A percentile compares a stretch with the other conserved stretches of the same genome.
Conservation (phyloP, 2,797 vertebrate species). For the Rhodeus uyekii region DNA sequence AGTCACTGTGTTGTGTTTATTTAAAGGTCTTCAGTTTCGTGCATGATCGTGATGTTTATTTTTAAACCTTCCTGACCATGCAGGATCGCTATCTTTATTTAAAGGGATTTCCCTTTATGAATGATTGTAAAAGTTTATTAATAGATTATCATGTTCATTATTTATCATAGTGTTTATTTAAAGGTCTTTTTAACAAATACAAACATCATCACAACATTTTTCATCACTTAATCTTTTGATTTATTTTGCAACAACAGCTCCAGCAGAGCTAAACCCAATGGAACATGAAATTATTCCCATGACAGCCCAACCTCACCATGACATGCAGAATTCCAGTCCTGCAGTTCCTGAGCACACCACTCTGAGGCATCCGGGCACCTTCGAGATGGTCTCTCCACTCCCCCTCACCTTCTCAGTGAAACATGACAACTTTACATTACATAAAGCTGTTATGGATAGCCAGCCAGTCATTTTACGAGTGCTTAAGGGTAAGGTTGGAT, state of each 20-base stretch:
- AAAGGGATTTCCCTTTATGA: neutral
- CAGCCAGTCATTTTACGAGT: constrained; percentile 68
- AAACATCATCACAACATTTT: neutral
- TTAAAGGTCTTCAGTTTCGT: neutral
- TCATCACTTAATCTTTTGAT: neutral
- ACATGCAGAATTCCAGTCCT: constrained; percentile 6
- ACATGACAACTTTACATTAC: constrained; percentile 54
- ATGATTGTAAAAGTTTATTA: neutral
- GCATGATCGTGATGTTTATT: neutral
- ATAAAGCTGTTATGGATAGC: constrained; percentile 68
- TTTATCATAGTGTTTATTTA: neutral
- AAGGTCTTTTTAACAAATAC: neutral
- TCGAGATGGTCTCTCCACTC: constrained; percentile 65
- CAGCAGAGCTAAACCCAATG: constrained; percentile 71
- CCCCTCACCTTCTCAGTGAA: constrained; percentile 57
- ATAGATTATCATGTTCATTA: neutral
- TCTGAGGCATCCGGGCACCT: constrained; percentile 57
- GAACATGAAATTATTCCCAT: constrained; percentile 75
- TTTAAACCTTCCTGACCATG: neutral
- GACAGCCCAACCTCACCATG: constrained; percentile 56
- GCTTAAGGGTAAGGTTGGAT: constrained; percentile 68
- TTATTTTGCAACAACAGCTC: constrained; percentile 62
- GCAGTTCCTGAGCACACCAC: constrained; percentile 53
- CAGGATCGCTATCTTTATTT: neutral
- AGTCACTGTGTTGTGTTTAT: neutral